Evolutionary conservation across 2,888 invertebrate genomes (phyloP), one percentile per base, ranked within the genome.

Genomic region (Patella pellucida): DNA sequence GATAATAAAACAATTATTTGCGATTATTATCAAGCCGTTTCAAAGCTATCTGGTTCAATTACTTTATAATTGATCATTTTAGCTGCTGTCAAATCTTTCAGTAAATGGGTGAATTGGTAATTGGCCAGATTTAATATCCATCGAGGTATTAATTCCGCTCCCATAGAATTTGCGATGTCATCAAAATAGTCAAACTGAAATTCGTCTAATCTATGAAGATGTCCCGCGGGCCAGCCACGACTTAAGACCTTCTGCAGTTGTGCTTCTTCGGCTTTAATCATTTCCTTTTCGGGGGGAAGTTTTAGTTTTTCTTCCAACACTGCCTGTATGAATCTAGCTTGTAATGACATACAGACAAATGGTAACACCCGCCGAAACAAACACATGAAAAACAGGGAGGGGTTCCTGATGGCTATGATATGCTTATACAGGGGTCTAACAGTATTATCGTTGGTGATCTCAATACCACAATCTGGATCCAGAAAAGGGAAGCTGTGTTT

Each of bases 341-440:
- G 31, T 31, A 31, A 31, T 31, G 31, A 31, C 31, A 31, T 31
- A 7, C 31, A 31, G 31, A 31, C 5, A 31, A 31, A 31, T 7
- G 31, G 5, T 7, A 31, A 7, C 5, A 31, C 31, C 31, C 31
- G 0, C 4, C 5, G 0, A 31, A 31, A 31, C 5, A 31, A 92
- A 0, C 97, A 97, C 67, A 96, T 92, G 82, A 97, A 94, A 75
- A 94, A 95, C 93, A 97, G 94, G 15, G 94, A 93, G 1, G 96
- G 96, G 85, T 94, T 94, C 79, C 94, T 93, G 71, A 95, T 94
- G 89, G 97, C 95, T 62, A 97, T 93, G 73, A 96, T 91, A 88
- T 96, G 97, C 87, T 96, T 96, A 92, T 95, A 96, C 0, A 97
- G 93, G 0, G 95, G 95, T 85, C 94, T 94, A n/a, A 97, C 94